Evolutionary conservation across 2,113 vertebrate species (phyloP), one percentile per base, ranked within the genome.

Genomic region (Leucopsar rothschildi): DNA sequence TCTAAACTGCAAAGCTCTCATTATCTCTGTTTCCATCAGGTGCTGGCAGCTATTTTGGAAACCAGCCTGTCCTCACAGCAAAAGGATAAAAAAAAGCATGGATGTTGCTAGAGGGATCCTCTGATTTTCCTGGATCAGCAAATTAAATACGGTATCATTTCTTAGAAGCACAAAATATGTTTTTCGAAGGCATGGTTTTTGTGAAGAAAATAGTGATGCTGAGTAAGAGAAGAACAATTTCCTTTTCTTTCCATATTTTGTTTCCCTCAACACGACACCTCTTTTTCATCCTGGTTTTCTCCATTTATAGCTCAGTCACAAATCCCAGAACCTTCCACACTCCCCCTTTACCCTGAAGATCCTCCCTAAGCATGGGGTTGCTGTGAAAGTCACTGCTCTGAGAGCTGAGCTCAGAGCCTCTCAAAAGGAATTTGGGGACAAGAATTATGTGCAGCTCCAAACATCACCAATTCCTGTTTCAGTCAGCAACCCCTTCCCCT

Each of bases 1-100:
- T 69, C 82, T 66, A 70, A 94, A 80, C 3, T 82, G 75, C 71
- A 90, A 69, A 90, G 80, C 56, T 53, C 86, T 82, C 59, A 66
- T n/a, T 28, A 81, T 86, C 40, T 40, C 3, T 44, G 50, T 40
- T 79, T 82, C 64, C 40, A 78, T 49, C 52, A 86, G 49, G 40
- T 37, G 55, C 47, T 3, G 27, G 55, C 71, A 91, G 88, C 79
- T 87, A 59, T 35, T 52, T 29, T 1, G 50, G 81, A 91, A 90
- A 82, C 10, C 59, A 73, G 79, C 15, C 59, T 82, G 16, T 49
- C 42, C 44, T 85, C 27, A 68, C 12, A 79, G 91, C 50, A 92
- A 53, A 71, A 78, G 19, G 23, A 7, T 60, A 44, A 39, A 52
- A 49, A 60, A 20, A 57, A 57, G 6, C 52, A 39, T 16, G 19